Percentiles rank a stretch among this genome's conserved stretches.
Conservation (phyloP, 2,113 vertebrate genomes). For the Trogon melanurus region DNA sequence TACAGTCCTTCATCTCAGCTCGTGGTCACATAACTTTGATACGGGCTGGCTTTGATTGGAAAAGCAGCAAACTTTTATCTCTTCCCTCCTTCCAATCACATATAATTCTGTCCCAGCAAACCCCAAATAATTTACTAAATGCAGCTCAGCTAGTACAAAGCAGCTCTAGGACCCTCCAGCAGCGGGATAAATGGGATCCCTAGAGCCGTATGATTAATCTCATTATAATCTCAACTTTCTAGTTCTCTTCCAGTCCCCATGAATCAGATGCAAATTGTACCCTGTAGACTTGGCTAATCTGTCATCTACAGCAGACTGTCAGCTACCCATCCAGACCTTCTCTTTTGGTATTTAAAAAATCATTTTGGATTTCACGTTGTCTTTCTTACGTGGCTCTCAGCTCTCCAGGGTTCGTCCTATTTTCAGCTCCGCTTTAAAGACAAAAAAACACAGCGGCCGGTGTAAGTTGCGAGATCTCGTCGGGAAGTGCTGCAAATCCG, state of each 20-base stretch:
- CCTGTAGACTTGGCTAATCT: not conserved
- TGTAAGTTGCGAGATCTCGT: not conserved
- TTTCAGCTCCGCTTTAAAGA: not conserved
- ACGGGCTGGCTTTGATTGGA: not conserved
- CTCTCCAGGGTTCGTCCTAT: not conserved
- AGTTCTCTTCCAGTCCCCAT: not conserved
- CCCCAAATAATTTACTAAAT: conserved; percentile 12
- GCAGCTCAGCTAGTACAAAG: not conserved
- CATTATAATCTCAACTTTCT: not conserved
- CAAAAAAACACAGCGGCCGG: not conserved
- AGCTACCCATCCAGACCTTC: not conserved
- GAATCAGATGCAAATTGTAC: conserved; percentile 25
- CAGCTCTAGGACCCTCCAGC: not conserved
- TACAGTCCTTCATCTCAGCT: not conserved
- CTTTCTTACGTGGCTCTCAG: not conserved
- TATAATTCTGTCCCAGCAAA: not conserved
- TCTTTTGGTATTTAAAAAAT: not conserved
- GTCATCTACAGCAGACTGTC: not conserved
- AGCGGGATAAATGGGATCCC: not conserved
- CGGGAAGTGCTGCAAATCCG: not conserved
- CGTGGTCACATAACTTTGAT: not conserved
- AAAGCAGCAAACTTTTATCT: conserved; percentile 40
- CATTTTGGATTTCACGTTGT: not conserved
- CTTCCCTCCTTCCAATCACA: not conserved
- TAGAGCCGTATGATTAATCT: not conserved